phyloP scores from a whole-genome alignment of 2,113 vertebrate species.

The Salvelinus fontinalis region DNA sequence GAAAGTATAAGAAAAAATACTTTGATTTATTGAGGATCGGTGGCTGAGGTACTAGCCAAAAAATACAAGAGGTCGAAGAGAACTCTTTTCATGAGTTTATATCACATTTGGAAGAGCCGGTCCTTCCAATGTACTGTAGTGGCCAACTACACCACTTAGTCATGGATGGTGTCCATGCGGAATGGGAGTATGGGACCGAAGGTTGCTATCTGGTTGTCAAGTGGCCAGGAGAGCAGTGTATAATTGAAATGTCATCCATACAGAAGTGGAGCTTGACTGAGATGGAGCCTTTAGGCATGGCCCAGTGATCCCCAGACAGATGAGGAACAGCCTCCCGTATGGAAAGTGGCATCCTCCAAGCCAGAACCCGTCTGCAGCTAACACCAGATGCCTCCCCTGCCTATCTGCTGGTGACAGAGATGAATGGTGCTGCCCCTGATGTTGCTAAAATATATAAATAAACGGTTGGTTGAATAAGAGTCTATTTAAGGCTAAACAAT shows the following conservation, averaged over 20 bases:
- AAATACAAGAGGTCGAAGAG: background rate
- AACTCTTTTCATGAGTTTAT: background rate
- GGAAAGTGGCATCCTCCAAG: conserved; percentile 19
- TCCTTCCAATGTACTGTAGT: conserved; percentile 13
- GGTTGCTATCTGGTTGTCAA: conserved; percentile 62
- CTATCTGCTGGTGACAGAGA: conserved; percentile 65
- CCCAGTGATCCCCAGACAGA: conserved; percentile 67
- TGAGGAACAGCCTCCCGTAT: conserved; percentile 69
- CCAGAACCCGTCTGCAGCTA: background rate
- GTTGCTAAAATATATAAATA: conserved; percentile 71
- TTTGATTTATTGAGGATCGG: background rate
- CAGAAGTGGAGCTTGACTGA: conserved; percentile 70
- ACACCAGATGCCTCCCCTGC: conserved; percentile 40
- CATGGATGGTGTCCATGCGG: conserved; percentile 24
- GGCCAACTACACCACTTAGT: background rate
- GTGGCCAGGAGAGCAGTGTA: conserved; percentile 65
- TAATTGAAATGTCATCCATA: conserved; percentile 80
- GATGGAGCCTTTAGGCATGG: conserved; percentile 72
- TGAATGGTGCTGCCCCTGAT: conserved; percentile 60
- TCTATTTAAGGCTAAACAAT: conserved; percentile 64
- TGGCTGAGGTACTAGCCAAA: background rate
- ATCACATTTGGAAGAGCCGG: background rate
- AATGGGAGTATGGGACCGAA: conserved; percentile 43
- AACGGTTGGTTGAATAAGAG: conserved; percentile 60
- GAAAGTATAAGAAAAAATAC: background rate